These are phyloP conservation scores for Bombus breviceps DNA, from an alignment of 1,140 invertebrate genomes.

Conservation along the genomic window DNA sequence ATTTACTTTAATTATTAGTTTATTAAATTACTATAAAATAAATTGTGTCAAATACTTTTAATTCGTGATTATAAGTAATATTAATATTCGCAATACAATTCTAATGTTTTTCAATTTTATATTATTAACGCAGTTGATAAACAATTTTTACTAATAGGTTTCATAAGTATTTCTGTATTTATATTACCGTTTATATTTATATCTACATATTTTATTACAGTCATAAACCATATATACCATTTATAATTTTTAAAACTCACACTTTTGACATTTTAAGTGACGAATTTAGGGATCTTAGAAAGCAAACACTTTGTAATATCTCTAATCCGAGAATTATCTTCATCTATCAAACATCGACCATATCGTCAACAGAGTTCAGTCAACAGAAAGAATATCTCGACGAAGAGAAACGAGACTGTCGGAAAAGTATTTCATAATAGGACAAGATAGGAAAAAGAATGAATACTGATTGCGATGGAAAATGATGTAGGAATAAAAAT, in stretches of 20 bases:
- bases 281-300: neutral
- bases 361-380: neutral
- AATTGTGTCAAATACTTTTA: too few species aligned
- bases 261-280: neutral
- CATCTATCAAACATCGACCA: neutral
- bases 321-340: neutral
- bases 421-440: conserved; percentile 9
- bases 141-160: too few species aligned
- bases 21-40: too few species aligned
- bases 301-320: neutral
- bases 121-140: too few species aligned
- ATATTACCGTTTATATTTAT: too few species aligned
- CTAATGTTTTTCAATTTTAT: too few species aligned
- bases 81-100: too few species aligned
- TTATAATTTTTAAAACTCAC: neutral
- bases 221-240: neutral
- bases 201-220: too few species aligned
- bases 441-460: conserved; percentile 15
- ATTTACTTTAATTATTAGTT: too few species aligned
- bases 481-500: conserved; percentile 13
- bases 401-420: neutral
- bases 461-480: neutral
- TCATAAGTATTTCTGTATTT: too few species aligned
- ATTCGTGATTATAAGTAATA: too few species aligned
- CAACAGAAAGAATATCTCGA: neutral